A percentile compares a stretch with the other conserved stretches of the same genome.
These are phyloP conservation scores for Actinemys pallida DNA, from an alignment of 2,113 vertebrate genomes.

Conservation along the genomic window DNA sequence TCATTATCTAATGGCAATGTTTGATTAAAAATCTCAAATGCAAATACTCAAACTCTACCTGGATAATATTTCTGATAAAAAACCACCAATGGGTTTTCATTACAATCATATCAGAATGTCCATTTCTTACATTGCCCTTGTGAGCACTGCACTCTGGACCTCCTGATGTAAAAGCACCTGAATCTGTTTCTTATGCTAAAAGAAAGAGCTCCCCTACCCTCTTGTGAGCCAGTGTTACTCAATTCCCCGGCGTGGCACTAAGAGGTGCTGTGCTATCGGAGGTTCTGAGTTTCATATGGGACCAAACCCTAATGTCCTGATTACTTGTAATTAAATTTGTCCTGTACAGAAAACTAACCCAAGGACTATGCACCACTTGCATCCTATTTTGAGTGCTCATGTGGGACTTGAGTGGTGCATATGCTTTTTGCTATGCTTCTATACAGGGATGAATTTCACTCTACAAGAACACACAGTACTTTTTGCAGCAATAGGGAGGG, in stretches of 20 bases:
- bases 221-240: neutral
- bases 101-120: neutral
- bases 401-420: neutral
- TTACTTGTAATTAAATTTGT: neutral
- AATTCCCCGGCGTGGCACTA: rapidly evolving
- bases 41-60: neutral
- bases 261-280: neutral
- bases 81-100: neutral
- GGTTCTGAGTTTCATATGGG: neutral
- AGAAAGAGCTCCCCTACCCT: neutral
- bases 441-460: neutral
- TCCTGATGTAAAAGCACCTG: no score
- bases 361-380: neutral
- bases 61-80: neutral
- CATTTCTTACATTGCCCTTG: neutral
- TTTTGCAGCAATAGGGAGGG: rapidly evolving
- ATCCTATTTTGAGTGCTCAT: neutral
- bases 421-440: neutral
- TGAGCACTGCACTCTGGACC: neutral
- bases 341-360: neutral
- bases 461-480: neutral
- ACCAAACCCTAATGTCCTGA: neutral
- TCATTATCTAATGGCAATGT: neutral
- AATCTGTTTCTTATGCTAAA: neutral
- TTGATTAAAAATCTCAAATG: neutral